These are phyloP conservation scores for Agonopterix subpropinquella DNA, from an alignment of 2,888 invertebrate species.

Conservation along the genomic window DNA sequence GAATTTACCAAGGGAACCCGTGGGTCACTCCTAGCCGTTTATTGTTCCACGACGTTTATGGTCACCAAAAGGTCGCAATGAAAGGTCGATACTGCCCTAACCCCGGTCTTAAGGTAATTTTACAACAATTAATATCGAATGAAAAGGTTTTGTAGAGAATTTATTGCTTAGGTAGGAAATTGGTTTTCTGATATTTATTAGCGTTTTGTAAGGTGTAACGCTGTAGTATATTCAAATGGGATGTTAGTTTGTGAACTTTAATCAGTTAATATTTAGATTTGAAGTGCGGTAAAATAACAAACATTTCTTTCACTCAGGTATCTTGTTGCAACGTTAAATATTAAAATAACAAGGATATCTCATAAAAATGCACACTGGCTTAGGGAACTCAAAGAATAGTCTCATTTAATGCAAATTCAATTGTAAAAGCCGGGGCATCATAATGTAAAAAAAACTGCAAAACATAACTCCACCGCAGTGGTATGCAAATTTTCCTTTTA, in stretches of 20 bases:
- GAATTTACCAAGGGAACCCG: conserved; percentile 57
- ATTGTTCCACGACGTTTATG: conserved; percentile 72
- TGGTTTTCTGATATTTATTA: too few relatives aligned
- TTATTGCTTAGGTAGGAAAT: too few relatives aligned
- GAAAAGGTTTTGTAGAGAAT: not conserved
- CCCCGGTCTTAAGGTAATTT: conserved; percentile 42
- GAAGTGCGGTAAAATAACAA: conserved; percentile 6
- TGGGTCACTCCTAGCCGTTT: conserved; percentile 65
- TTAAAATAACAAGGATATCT: not conserved
- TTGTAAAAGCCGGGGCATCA: conserved; percentile 4
- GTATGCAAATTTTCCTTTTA: not conserved
- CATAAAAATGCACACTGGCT: conserved; percentile 2
- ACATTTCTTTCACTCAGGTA: not conserved
- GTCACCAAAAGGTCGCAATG: conserved; percentile 61
- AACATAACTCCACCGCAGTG: not conserved
- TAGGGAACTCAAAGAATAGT: conserved; percentile 1
- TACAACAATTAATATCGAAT: conserved; percentile 48
- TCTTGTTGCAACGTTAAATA: too few relatives aligned
- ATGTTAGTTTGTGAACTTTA: too few relatives aligned
- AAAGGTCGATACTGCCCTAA: conserved; percentile 46
- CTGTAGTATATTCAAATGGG: too few relatives aligned
- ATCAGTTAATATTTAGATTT: too few relatives aligned
- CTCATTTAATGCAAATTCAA: conserved; percentile 8
- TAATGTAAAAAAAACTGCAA: conserved; percentile 4
- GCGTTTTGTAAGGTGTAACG: too few relatives aligned